Evolutionary conservation across 1,140 invertebrate genomes (phyloP).

Genomic region (Stegodyphus mimosarum): DNA sequence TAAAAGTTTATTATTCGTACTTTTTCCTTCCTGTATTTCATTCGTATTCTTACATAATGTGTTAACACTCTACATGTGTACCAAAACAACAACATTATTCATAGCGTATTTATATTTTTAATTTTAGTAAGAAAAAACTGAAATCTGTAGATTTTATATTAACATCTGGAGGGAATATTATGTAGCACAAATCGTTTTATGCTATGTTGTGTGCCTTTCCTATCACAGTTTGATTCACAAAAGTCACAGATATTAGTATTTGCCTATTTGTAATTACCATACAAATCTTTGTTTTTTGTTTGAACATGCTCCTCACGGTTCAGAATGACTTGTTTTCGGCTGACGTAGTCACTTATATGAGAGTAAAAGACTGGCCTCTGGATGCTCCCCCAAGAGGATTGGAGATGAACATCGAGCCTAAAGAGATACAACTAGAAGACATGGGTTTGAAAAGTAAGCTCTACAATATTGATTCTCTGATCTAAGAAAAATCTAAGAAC

Average conservation of each 20-base stretch:
- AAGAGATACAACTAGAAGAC: background rate
- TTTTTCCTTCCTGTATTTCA: too few species aligned
- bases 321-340: slow-evolving; percentile 15
- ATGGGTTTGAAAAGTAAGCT: slow-evolving; percentile 16
- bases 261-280: background rate
- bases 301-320: background rate
- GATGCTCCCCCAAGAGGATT: slow-evolving; percentile 18
- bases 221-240: background rate
- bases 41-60: background rate
- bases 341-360: background rate
- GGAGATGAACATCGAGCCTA: slow-evolving; percentile 2
- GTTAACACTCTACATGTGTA: background rate
- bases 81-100: background rate
- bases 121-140: background rate
- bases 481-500: background rate
- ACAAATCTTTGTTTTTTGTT: background rate
- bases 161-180: background rate
- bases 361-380: background rate
- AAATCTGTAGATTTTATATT: background rate
- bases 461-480: background rate
- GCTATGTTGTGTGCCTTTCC: background rate
- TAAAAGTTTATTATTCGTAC: too few species aligned
- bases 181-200: background rate
- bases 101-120: background rate
- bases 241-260: background rate